phyloP scores from a whole-genome alignment of 1,140 invertebrate species.

The Tenebrio molitor region DNA sequence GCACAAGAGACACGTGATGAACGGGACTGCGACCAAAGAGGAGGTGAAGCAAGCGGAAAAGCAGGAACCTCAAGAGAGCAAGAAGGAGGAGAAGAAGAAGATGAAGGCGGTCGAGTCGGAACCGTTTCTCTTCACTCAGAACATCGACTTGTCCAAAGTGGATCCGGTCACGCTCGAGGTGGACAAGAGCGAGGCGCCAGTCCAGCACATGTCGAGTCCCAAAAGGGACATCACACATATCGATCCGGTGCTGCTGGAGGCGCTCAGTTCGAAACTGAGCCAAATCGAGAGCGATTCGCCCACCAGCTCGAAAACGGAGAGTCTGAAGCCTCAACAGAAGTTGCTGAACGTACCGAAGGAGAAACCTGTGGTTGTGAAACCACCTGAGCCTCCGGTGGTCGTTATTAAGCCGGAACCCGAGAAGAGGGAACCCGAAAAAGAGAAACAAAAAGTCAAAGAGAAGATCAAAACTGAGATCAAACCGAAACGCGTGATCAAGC shows the following conservation, averaged over 20 bases:
- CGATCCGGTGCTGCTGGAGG: slow-evolving; percentile 75
- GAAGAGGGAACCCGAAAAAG: slow-evolving; percentile 50
- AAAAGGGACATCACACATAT: slow-evolving; percentile 78
- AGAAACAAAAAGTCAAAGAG: slow-evolving; percentile 64
- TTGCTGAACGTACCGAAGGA: slow-evolving; percentile 65
- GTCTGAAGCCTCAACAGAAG: slow-evolving; percentile 72
- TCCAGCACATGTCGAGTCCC: slow-evolving; percentile 75
- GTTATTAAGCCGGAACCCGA: slow-evolving; percentile 57
- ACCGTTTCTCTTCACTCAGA: slow-evolving; percentile 77
- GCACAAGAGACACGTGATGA: slow-evolving; percentile 86
- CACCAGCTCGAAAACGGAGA: slow-evolving; percentile 77
- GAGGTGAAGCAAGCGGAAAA: slow-evolving; percentile 46
- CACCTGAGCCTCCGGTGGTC: slow-evolving; percentile 23
- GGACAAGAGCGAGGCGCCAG: slow-evolving; percentile 72
- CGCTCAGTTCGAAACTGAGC: slow-evolving; percentile 78
- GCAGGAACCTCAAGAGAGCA: slow-evolving; percentile 19
- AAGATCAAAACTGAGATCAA: slow-evolving; percentile 68
- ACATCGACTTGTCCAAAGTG: slow-evolving; percentile 78
- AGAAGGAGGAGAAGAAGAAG: slow-evolving; percentile 21
- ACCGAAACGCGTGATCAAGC: slow-evolving; percentile 70
- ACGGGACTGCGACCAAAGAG: slow-evolving; percentile 77
- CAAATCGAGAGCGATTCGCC: slow-evolving; percentile 80
- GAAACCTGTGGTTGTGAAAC: slow-evolving; percentile 60
- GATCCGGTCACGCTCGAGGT: slow-evolving; percentile 78
- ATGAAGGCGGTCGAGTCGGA: slow-evolving; percentile 50